Base-by-base conservation (phyloP, 2,888 invertebrate genomes). In the Syrphus vitripennis region DNA sequence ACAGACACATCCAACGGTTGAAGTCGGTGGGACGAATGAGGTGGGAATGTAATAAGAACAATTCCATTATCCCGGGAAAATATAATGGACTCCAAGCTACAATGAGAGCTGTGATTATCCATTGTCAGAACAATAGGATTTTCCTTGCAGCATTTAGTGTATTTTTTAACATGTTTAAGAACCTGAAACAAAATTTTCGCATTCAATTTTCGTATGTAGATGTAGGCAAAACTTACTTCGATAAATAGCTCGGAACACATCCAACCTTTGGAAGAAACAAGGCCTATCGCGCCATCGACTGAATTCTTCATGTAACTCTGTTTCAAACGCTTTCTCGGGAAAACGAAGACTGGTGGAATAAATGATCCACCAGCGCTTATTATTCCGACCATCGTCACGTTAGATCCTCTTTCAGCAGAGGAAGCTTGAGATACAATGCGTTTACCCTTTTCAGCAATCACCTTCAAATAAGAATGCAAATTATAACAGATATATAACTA, bases 91-190 rank as follows among this genome's bases (percentile, higher is more conserved):
- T 88, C 88, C 48, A 90, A 75, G 19, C 89, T 88, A 50, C 89
- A 80, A 78, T 91, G 91, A 9, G 88, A 89, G 81, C 90, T 90
- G 86, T 91, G 90, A 79, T 91, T 90, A 29, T 53, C 29, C 53
- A 16, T 53, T 29, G 29, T n/a, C n/a, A 53, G 53, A 9, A 29
- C n/a, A 29, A 53, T 26, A 7, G 29, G 29, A 16, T 26, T 29
- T 29, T 53, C 9, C n/a, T 53, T 53, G 29, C 29, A 53, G 21
- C 29, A 29, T 21, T 29, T 26, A 53, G 29, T 21, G 26, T 53
- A n/a, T 29, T 29, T 53, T 10, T 53, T 19, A 12, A 53, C n/a
- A 29, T 29, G n/a, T n/a, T 6, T 16, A 4, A 53, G 53, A 53
- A 53, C 53, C 26, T 21, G 7, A 14, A 24, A 14, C n/a, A 53